A percentile compares a stretch with the other conserved stretches of the same genome.
phyloP scores from a whole-genome alignment of 2,797 vertebrate genomes.

The Pelobates cultripes region DNA sequence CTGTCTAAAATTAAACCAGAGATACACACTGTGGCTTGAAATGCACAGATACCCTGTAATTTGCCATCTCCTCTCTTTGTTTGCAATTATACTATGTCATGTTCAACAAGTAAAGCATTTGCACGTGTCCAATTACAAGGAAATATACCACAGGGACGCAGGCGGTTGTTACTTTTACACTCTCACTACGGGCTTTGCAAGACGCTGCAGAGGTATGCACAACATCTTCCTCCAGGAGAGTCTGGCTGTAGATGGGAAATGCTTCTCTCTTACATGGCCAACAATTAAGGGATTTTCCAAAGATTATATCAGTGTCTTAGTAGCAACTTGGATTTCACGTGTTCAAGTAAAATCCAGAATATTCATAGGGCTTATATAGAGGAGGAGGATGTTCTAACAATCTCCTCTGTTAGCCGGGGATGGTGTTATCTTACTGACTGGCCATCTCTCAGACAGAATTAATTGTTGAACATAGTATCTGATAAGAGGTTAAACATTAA shows the following conservation, averaged over 20 bases:
- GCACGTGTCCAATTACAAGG: conserved; percentile 48
- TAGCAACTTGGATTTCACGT: not conserved
- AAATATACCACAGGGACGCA: conserved; percentile 25
- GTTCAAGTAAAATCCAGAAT: too few relatives aligned
- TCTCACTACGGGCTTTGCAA: not conserved
- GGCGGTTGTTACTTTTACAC: conserved; percentile 4
- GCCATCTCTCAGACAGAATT: too few relatives aligned
- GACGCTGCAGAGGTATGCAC: not conserved
- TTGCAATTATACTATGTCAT: conserved; percentile 69
- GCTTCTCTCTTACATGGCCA: not conserved
- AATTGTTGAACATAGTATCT: too few relatives aligned
- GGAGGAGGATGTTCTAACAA: not conserved
- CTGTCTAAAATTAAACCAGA: conserved; percentile 69
- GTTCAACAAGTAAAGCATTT: conserved; percentile 49
- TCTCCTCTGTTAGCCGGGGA: not conserved
- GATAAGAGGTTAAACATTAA: too few relatives aligned
- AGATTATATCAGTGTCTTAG: not conserved
- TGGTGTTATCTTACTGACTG: too few relatives aligned
- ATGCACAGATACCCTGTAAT: conserved; percentile 69
- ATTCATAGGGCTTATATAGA: too few relatives aligned
- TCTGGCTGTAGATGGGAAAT: not conserved
- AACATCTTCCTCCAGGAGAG: not conserved
- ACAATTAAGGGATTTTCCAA: not conserved
- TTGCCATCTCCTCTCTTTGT: conserved; percentile 72
- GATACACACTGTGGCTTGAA: conserved; percentile 68